Evolutionary conservation across 1,140 invertebrate species (phyloP), one percentile per base, ranked within the genome.

Genomic region (Camponotus pennsylvanicus): DNA sequence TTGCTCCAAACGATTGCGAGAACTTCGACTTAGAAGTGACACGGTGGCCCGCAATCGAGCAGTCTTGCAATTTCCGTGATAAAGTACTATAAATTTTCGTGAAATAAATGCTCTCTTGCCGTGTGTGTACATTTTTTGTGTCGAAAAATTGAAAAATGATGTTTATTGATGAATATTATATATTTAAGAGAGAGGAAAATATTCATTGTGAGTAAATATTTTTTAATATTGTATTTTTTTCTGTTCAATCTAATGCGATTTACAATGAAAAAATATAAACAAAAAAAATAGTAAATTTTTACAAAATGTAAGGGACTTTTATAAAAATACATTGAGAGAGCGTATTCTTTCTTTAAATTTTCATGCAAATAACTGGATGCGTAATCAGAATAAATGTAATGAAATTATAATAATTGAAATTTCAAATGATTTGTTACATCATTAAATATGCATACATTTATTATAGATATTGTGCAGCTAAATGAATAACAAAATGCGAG

Each of bases 401-500:
- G 55, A 61, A 63, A 63, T 83, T 75, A 42, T 83, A 83, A 83
- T 83, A 32, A 83, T 73, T 21, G 42, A 61, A 73, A 83, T 75
- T 73, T 63, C 40, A 73, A 75, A 83, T 73, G 55, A 73, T 83
- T 75, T 75, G 69, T 45, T 83, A 61, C 40, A 67, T 73, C 69
- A 75, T 73, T 75, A 83, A 83, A 83, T 75, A 83, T 83, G 40
- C 42, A 73, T 45, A 61, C 69, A 59, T 83, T 75, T 73, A 61
- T 82, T 73, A 82, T 63, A 83, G 69, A 63, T 40, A n/a, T 52
- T 67, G 13, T 49, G 15, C 49, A 37, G 70, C 32, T 61, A 75
- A 83, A 83, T 83, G 69, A 82, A 73, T 55, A 82, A 82, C 45
- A 75, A 83, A 75, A 83, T 37, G 69, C 40, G 42, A 75, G 37